Evolutionary conservation across 2,797 vertebrate genomes (phyloP), one percentile per base, ranked within the genome.

Genomic region (Microchirus variegatus): DNA sequence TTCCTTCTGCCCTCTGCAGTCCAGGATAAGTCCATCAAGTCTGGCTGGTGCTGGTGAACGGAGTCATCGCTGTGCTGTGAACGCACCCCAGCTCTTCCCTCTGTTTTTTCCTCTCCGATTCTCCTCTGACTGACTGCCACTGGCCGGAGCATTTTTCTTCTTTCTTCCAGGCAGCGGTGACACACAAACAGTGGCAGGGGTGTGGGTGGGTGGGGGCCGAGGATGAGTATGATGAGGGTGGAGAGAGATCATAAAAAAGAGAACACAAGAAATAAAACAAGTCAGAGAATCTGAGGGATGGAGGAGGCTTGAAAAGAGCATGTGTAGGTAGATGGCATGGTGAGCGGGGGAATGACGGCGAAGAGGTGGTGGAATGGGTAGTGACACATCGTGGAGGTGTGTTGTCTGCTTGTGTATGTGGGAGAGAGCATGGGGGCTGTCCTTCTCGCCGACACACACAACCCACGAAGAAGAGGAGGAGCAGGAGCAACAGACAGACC

Each of bases 331-430:
- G 90, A 89, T 49, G 83, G 81, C 82, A 44, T 40, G 26, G 64
- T 64, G 49, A 76, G 72, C 47, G 53, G 61, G 63, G 63, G 59
- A 86, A 79, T 84, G 88, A 85, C 35, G 59, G 76, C 75, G 69
- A 73, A 67, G 82, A 83, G 73, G 81, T 81, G 82, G 77, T 82
- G 77, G 72, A 88, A 73, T 45, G 74, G 84, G 66, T 81, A 80
- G 73, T 91, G 91, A 91, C 87, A 90, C 88, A 90, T 90, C 66
- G 70, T 44, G 79, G 82, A 89, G 84, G 84, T 86, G 84, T 86
- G 60, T 77, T 62, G 71, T 82, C 82, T 75, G 77, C 70, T 74
- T 75, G 83, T 77, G 83, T 78, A 68, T 82, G 86, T 88, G 90
- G 91, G 91, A 85, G 84, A 86, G 81, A 83, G 77, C 63, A 73